These are phyloP conservation scores for Drosophila mettleri DNA, from an alignment of 2,888 invertebrate species.

Conservation along the genomic window DNA sequence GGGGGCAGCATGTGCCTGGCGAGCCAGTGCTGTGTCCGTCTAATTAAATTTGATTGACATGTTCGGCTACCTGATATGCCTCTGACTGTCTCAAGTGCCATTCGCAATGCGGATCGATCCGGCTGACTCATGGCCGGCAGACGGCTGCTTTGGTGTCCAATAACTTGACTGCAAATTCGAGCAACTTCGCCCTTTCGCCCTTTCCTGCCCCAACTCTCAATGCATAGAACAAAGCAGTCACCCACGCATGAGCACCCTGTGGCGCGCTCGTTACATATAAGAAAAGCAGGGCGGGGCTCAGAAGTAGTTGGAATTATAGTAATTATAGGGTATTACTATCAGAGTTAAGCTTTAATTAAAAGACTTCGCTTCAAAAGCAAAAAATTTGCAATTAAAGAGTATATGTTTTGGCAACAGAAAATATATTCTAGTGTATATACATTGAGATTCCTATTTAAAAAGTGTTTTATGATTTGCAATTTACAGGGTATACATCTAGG, in stretches of 20 bases:
- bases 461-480: too few species aligned
- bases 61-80: slow-evolving; percentile 15
- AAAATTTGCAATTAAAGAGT: not conserved
- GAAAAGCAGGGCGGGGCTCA: not conserved
- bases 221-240: not conserved
- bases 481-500: not conserved
- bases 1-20: not conserved
- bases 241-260: slow-evolving; percentile 25
- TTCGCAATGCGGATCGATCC: slow-evolving; percentile 35
- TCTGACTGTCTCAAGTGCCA: slow-evolving; percentile 35
- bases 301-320: not conserved
- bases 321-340: not conserved
- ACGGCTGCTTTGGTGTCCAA: slow-evolving; percentile 37
- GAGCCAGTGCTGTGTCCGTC: not conserved
- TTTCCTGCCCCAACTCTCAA: not conserved
- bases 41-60: slow-evolving; percentile 61
- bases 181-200: slow-evolving; percentile 1
- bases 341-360: not conserved
- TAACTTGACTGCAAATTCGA: slow-evolving; percentile 39
- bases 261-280: slow-evolving; percentile 9
- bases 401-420: not conserved
- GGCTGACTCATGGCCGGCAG: slow-evolving; percentile 46
- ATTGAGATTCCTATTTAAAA: not conserved
- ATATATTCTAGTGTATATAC: too few species aligned
- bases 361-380: not conserved